Conservation (phyloP, 2,797 vertebrate species). For the Anableps anableps region DNA sequence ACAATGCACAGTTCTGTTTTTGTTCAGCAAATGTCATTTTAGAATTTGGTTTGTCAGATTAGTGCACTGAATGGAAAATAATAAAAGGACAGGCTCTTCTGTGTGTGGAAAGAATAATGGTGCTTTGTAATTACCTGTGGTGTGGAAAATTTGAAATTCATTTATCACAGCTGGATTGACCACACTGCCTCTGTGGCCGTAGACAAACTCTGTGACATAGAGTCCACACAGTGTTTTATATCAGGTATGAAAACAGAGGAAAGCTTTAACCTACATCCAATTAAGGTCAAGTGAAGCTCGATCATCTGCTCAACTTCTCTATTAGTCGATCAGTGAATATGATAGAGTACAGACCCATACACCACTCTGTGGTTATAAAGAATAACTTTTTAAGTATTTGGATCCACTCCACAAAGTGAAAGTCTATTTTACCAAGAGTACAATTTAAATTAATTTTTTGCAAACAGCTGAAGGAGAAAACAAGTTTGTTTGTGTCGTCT, state of each 20-base stretch:
- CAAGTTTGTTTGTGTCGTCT: conserved; percentile 9
- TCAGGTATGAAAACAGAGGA: conserved; percentile 73
- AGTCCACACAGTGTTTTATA: conserved; percentile 74
- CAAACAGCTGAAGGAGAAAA: conserved; percentile 25
- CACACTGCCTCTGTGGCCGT: conserved; percentile 55
- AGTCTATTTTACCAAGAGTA: conserved; percentile 11
- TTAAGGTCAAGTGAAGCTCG: conserved; percentile 83
- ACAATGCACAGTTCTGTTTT: conserved; percentile 20
- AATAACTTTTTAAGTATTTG: conserved; percentile 8
- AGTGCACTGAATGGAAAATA: conserved; percentile 37
- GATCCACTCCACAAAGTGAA: not conserved
- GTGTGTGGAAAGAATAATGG: conserved; percentile 60
- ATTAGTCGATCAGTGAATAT: conserved; percentile 82
- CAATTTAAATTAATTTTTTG: conserved; percentile 29
- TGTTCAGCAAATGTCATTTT: conserved; percentile 9
- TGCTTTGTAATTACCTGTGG: conserved; percentile 76
- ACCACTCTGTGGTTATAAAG: conserved; percentile 49
- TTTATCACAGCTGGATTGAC: conserved; percentile 72
- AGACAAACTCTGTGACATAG: conserved; percentile 69
- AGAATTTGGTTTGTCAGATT: conserved; percentile 40
- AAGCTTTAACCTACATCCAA: conserved; percentile 80
- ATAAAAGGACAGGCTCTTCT: conserved; percentile 43
- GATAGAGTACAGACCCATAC: conserved; percentile 69
- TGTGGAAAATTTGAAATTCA: conserved; percentile 71
- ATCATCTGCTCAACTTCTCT: conserved; percentile 81